phyloP scores from a whole-genome alignment of 2,113 vertebrate genomes.

The Gadus chalcogrammus region DNA sequence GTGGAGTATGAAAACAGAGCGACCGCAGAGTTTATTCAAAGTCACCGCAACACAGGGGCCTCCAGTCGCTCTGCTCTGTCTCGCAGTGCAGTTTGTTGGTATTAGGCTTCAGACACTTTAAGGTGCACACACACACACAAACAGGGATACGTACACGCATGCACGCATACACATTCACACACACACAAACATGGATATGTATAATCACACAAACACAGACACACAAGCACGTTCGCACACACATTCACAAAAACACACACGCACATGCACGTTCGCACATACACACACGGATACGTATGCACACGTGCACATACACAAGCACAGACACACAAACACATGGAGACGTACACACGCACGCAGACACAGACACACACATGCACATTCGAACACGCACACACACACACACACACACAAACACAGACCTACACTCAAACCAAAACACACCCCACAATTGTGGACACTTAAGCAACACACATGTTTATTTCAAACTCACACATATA shows the following conservation, averaged over 20 bases:
- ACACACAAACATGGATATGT: constrained; percentile 34
- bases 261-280: constrained; percentile 12
- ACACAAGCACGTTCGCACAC: constrained; percentile 7
- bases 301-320: background rate
- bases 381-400: background rate
- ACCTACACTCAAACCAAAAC: constrained; percentile 28
- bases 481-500: constrained; percentile 1
- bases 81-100: constrained; percentile 45
- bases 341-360: constrained; percentile 18
- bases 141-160: constrained; percentile 33
- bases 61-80: constrained; percentile 41
- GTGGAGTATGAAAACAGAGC: constrained; percentile 73
- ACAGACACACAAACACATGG: constrained; percentile 26
- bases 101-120: constrained; percentile 46
- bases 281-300: constrained; percentile 8
- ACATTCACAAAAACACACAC: constrained; percentile 11
- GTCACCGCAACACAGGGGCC: constrained; percentile 67
- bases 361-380: constrained; percentile 9
- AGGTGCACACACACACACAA: constrained; percentile 20
- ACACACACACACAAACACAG: background rate
- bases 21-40: constrained; percentile 69
- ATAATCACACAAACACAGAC: constrained; percentile 24
- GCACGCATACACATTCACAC: constrained; percentile 28
- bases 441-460: constrained; percentile 23
- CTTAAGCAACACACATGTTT: constrained; percentile 20